Base-by-base conservation (phyloP, 2,113 vertebrate species). In the Natator depressus region DNA sequence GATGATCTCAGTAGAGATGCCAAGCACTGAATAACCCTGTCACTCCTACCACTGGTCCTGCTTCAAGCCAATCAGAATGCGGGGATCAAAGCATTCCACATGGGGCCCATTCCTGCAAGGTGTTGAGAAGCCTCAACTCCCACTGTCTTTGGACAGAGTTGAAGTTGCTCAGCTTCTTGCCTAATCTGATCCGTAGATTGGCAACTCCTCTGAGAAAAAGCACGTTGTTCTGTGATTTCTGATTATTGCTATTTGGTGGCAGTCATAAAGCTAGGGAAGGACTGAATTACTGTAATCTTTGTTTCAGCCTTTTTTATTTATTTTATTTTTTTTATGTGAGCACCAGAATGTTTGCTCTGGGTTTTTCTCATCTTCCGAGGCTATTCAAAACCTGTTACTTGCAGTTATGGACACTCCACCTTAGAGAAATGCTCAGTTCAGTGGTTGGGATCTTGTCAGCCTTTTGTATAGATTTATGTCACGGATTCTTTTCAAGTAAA, bases 391-490 rank as follows among this genome's bases (percentile, higher is more conserved):
- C 35, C 38, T 83, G 22, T 38, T 92, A 20, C 22, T 9, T 78
- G 78, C 47, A 53, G 53, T 53, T 75, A 79, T 65, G 46, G 12
- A 84, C n/a, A 25, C 89, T 5, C 53, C 85, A 29, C 94, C 79
- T 84, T 54, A 85, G 62, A 89, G 91, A 94, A 93, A 90, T 75
- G 84, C 16, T 84, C 87, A 88, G 49, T 38, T 94, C 46, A 95
- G 92, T 54, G 84, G 50, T 0, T 94, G 62, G 84, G 79, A 87
- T 51, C 20, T 84, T 59, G 24, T 82, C 88, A 94, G 80, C 79
- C 75, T 81, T 80, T 92, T 85, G 57, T 83, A 54, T 38, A 87
- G 89, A 86, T 97, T 92, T 96, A 55, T 82, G 80, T 92, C 59
- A 72, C 5, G 1, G 89, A 72, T 82, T 88, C 57, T 49, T 95